phyloP scores from a whole-genome alignment of 1,140 invertebrate genomes.

The Danaus melanippus region DNA sequence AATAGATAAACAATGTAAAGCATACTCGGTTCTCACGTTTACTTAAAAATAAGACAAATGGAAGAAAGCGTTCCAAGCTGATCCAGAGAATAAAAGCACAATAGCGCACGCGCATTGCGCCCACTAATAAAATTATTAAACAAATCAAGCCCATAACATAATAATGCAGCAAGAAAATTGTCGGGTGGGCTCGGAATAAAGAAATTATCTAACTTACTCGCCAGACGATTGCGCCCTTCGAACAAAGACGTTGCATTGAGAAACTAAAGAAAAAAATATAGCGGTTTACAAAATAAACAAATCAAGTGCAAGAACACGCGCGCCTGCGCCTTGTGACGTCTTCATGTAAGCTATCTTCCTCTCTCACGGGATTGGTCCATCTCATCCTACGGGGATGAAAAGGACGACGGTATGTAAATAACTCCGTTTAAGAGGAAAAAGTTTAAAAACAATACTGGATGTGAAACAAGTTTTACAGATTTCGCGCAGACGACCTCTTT shows the following conservation, averaged over 20 bases:
- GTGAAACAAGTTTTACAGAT: constrained; percentile 67
- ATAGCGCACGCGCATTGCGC: constrained; percentile 42
- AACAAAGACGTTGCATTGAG: constrained; percentile 67
- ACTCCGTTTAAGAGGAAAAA: constrained; percentile 57
- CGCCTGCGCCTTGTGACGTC: constrained; percentile 63
- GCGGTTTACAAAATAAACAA: constrained; percentile 63
- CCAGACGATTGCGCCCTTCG: constrained; percentile 53
- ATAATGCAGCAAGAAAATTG: constrained; percentile 66
- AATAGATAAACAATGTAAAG: constrained; percentile 16
- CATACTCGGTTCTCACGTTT: constrained; percentile 16
- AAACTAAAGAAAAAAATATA: constrained; percentile 41
- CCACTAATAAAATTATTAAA: constrained; percentile 70
- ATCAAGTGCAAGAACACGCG: constrained; percentile 66
- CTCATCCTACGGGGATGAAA: constrained; percentile 25
- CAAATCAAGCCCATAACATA: constrained; percentile 68
- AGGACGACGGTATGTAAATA: constrained; percentile 35
- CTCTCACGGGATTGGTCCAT: constrained; percentile 30
- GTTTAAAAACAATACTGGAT: constrained; percentile 60
- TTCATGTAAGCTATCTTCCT: constrained; percentile 58
- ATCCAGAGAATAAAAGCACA: constrained; percentile 39
- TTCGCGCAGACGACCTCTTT: constrained; percentile 56
- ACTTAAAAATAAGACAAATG: constrained; percentile 17
- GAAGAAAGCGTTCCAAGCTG: constrained; percentile 14
- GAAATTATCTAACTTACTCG: constrained; percentile 68
- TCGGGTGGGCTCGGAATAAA: constrained; percentile 64